Conservation (phyloP, 2,113 vertebrate genomes). For the Oncorhynchus tshawytscha region DNA sequence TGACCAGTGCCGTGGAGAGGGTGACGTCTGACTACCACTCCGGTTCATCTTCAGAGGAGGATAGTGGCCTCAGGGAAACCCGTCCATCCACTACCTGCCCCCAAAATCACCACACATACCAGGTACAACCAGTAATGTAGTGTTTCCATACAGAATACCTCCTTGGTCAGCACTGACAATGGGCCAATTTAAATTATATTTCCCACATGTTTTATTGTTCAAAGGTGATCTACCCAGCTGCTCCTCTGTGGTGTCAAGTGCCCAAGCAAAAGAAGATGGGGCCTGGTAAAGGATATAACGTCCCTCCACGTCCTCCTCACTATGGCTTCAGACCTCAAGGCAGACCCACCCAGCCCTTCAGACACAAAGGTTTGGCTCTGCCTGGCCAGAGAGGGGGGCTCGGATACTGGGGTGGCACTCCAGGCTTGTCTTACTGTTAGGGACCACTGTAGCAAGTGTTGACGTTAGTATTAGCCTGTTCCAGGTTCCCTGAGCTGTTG, state of each 20-base stretch:
- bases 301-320: constrained; percentile 48
- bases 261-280: constrained; percentile 42
- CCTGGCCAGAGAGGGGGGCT: constrained; percentile 57
- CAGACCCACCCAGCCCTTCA: constrained; percentile 61
- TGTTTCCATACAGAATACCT: too few species aligned
- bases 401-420: constrained; percentile 61
- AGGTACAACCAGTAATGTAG: constrained; percentile 52
- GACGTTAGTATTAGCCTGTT: too few species aligned
- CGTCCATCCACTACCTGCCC: constrained; percentile 33
- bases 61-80: constrained; percentile 56
- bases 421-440: constrained; percentile 58
- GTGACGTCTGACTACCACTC: constrained; percentile 85
- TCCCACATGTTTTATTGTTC: background rate
- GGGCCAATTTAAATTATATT: too few species aligned
- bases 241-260: constrained; percentile 51
- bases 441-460: constrained; percentile 28
- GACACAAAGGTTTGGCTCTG: constrained; percentile 58
- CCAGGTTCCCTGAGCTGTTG: too few species aligned
- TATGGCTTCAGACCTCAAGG: constrained; percentile 60
- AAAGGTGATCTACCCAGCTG: constrained; percentile 53
- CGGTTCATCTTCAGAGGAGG: constrained; percentile 83
- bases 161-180: too few species aligned
- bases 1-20: constrained; percentile 77
- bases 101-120: constrained; percentile 21
- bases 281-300: constrained; percentile 24